phyloP scores from a whole-genome alignment of 2,888 invertebrate genomes.

The Bruchidius siliquastri region DNA sequence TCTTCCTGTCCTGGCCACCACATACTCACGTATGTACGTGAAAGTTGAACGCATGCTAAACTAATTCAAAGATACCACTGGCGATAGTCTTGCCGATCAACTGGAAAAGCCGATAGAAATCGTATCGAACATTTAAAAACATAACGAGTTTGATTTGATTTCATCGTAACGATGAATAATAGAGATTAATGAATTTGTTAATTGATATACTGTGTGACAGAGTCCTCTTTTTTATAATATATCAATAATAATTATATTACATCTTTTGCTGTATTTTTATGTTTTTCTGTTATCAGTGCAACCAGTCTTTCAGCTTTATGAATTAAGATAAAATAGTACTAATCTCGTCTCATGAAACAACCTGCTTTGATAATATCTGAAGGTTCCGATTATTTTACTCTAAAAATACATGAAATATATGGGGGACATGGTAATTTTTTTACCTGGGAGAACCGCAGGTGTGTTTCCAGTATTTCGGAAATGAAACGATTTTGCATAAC shows the following conservation, averaged over 20 bases:
- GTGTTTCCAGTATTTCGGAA: neutral
- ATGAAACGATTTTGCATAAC: neutral
- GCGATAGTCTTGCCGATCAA: neutral
- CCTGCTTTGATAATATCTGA: too few relatives aligned
- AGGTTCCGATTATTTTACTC: too few relatives aligned
- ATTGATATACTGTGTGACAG: too few relatives aligned
- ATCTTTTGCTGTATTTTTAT: too few relatives aligned
- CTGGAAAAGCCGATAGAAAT: neutral
- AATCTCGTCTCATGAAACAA: too few relatives aligned
- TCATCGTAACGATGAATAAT: neutral
- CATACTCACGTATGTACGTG: neutral
- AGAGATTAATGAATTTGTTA: too few relatives aligned
- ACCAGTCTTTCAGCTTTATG: too few relatives aligned
- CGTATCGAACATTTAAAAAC: neutral
- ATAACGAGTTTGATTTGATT: neutral
- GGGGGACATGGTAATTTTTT: neutral
- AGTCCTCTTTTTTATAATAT: too few relatives aligned
- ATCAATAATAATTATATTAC: too few relatives aligned
- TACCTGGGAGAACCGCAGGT: neutral
- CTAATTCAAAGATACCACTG: neutral
- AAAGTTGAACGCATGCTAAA: neutral
- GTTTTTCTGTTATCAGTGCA: too few relatives aligned
- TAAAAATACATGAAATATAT: too few relatives aligned
- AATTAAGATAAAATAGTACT: too few relatives aligned
- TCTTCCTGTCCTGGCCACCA: neutral